Conservation (phyloP, 30 jellyfish, hydroid and myxozoan genomes). For the Phacellophora camtschatica region DNA sequence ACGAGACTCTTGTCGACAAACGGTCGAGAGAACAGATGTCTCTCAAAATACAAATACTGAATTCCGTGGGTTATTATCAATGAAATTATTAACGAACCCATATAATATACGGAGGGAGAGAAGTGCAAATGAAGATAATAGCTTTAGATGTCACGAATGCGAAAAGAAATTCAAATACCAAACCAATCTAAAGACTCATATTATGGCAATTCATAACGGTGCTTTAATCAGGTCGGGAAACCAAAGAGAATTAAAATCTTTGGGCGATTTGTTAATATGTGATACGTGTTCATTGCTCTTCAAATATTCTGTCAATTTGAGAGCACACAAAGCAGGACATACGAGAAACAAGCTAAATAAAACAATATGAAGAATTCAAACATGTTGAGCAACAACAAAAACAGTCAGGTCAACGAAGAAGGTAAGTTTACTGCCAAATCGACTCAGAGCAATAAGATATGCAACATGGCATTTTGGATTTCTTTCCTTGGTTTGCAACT, state of each 20-base stretch:
- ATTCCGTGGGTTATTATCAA: conserved; percentile 10
- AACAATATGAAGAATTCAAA: not conserved
- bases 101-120: not conserved
- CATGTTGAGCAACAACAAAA: not conserved
- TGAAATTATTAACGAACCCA: conserved; percentile 29
- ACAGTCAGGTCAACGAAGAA: not conserved
- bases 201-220: conserved; percentile 37
- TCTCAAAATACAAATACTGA: not conserved
- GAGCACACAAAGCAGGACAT: conserved; percentile 63
- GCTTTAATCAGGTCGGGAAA: conserved; percentile 22
- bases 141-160: conserved; percentile 37
- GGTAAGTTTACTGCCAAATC: too few relatives aligned
- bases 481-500: too few relatives aligned
- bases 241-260: not conserved
- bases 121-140: not conserved
- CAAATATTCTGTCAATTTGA: conserved; percentile 44
- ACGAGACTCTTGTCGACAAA: too few relatives aligned
- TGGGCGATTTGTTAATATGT: conserved; percentile 47
- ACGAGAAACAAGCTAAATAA: conserved; percentile 27
- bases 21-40: too few relatives aligned
- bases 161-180: conserved; percentile 43
- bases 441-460: too few relatives aligned
- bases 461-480: too few relatives aligned
- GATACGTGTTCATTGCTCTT: conserved; percentile 40
- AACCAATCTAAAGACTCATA: conserved; percentile 37